A percentile compares a stretch with the other conserved stretches of the same genome.
These are phyloP conservation scores for Semibalanus balanoides DNA, from an alignment of 1,140 invertebrate genomes.

Conservation along the genomic window DNA sequence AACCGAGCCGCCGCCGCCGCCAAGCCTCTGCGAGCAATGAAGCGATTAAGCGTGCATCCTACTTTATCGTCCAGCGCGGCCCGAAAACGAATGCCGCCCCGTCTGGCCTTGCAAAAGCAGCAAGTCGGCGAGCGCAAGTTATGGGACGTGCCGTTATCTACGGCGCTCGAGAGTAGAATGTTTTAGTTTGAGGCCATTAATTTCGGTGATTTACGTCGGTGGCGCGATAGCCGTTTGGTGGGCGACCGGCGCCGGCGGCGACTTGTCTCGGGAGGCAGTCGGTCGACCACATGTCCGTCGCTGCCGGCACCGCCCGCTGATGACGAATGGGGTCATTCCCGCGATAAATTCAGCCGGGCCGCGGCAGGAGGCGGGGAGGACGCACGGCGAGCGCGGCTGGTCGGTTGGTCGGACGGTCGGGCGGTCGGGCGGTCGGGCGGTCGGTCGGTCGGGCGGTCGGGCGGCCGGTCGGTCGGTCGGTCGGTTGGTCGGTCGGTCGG, in stretches of 20 bases:
- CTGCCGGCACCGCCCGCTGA: background rate
- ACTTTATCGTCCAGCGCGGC: background rate
- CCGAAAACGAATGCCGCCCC: background rate
- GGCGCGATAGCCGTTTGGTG: background rate
- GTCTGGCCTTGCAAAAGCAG: background rate
- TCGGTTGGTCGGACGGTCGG: too few relatives aligned
- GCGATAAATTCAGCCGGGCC: background rate
- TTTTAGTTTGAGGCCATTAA: conserved; percentile 2
- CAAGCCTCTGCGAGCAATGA: background rate
- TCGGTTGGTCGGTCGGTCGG: too few relatives aligned
- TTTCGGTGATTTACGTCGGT: background rate
- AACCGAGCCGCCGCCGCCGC: too few relatives aligned
- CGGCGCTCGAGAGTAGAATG: background rate
- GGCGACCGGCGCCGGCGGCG: too few relatives aligned
- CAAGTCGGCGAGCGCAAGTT: background rate
- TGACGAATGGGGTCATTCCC: background rate
- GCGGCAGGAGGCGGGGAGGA: too few relatives aligned
- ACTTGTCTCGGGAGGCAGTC: background rate
- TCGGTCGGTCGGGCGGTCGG: background rate
- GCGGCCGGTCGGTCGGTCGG: too few relatives aligned
- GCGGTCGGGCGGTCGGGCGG: too few relatives aligned
- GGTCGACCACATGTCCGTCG: background rate
- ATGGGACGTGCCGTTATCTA: background rate
- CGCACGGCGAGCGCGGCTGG: too few relatives aligned
- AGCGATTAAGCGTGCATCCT: background rate